Conservation (phyloP, 1,140 invertebrate species). For the Holcopasites calliopsidis region DNA sequence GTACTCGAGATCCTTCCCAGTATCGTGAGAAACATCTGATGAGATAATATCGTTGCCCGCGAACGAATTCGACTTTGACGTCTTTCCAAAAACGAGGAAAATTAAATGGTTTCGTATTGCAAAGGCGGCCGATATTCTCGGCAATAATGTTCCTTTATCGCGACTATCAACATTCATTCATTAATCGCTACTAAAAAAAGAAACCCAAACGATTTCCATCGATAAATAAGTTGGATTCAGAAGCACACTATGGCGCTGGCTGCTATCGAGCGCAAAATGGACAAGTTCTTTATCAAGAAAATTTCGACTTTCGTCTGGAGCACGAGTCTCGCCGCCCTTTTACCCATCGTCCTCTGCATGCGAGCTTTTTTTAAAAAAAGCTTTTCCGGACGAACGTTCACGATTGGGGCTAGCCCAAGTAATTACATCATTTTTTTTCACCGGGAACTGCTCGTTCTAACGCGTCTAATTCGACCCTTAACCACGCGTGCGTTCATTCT, state of each 20-base stretch:
- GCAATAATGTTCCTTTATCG: too few relatives aligned
- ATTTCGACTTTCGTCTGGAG: too few relatives aligned
- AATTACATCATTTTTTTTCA: conserved; percentile 33
- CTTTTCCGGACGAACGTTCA: conserved; percentile 48
- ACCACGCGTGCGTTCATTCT: conserved; percentile 43
- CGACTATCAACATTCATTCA: conserved; percentile 2
- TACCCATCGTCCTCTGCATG: too few relatives aligned
- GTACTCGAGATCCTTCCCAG: neutral
- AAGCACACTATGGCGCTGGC: too few relatives aligned
- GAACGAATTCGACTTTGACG: neutral
- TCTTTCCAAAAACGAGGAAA: too few relatives aligned
- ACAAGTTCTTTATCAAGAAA: too few relatives aligned
- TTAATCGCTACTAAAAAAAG: conserved; percentile 6
- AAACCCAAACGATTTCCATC: too few relatives aligned
- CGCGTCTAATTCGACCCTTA: conserved; percentile 46
- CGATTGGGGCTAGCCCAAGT: conserved; percentile 9
- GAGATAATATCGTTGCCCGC: neutral
- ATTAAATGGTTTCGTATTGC: neutral
- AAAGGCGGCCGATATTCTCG: too few relatives aligned
- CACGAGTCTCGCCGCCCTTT: too few relatives aligned
- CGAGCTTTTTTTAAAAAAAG: conserved; percentile 44
- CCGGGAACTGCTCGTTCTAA: conserved; percentile 22
- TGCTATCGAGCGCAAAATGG: too few relatives aligned
- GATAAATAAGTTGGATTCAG: too few relatives aligned
- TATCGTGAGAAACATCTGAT: conserved; percentile 12